These are phyloP conservation scores for Calephelis perditalis DNA, from an alignment of 2,888 invertebrate genomes.

Conservation along the genomic window DNA sequence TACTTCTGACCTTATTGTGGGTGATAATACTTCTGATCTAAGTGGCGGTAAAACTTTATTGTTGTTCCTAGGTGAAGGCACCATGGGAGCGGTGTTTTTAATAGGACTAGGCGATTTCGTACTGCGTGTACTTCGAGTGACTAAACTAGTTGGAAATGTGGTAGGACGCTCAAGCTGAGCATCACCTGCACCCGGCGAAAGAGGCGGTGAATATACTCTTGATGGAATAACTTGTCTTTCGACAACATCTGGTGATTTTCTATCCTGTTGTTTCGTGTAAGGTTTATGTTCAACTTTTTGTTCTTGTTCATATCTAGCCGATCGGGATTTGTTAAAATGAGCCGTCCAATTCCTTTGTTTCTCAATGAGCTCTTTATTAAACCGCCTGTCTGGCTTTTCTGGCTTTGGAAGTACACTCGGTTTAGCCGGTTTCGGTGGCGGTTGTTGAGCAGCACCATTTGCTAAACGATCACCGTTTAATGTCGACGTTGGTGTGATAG, in stretches of 20 bases:
- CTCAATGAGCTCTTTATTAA: slow-evolving; percentile 91
- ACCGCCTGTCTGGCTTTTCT: slow-evolving; percentile 89
- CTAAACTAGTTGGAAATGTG: slow-evolving; percentile 59
- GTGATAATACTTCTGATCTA: slow-evolving; percentile 47
- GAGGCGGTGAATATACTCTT: slow-evolving; percentile 71
- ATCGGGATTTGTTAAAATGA: slow-evolving; percentile 89
- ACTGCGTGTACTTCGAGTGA: slow-evolving; percentile 52
- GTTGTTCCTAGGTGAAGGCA: slow-evolving; percentile 50
- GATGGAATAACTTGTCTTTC: slow-evolving; percentile 64
- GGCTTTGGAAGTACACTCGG: slow-evolving; percentile 83
- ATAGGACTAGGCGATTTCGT: slow-evolving; percentile 68
- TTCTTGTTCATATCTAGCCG: slow-evolving; percentile 59
- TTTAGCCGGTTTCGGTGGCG: slow-evolving; percentile 68
- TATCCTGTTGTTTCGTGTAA: slow-evolving; percentile 53
- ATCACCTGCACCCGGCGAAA: slow-evolving; percentile 79
- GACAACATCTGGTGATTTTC: slow-evolving; percentile 57
- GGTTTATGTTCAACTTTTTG: slow-evolving; percentile 54
- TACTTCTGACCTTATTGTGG: slow-evolving; percentile 46
- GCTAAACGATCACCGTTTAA: slow-evolving; percentile 61
- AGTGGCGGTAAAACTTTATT: slow-evolving; percentile 42
- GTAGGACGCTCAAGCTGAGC: slow-evolving; percentile 62
- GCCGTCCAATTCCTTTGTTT: slow-evolving; percentile 96
- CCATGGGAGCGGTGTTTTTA: slow-evolving; percentile 51
- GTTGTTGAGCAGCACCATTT: slow-evolving; percentile 68
- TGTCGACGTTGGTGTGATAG: slow-evolving; percentile 72